Percentiles rank a stretch among this genome's conserved stretches.
Evolutionary conservation across 2,888 invertebrate genomes (phyloP).

Genomic region (Ormyrus rosae): DNA sequence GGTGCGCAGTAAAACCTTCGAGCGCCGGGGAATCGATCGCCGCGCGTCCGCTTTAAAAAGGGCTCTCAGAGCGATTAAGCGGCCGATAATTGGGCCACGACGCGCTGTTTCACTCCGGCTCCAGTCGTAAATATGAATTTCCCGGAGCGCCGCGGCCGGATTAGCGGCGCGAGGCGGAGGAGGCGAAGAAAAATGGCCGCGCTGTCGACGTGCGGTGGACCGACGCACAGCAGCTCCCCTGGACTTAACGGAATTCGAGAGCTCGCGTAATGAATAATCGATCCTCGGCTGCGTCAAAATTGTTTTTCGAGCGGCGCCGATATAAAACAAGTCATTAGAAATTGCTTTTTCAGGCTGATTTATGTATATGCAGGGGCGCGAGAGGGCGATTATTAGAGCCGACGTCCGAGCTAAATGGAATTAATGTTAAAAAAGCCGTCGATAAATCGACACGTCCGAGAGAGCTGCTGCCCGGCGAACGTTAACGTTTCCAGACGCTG

Average conservation of each 20-base stretch:
- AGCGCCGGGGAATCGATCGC: too few species aligned
- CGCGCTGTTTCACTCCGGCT: not conserved
- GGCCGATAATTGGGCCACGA: not conserved
- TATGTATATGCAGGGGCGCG: not conserved
- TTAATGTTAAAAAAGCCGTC: too few species aligned
- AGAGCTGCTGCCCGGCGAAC: too few species aligned
- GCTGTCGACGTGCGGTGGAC: conserved; percentile 20
- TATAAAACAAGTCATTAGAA: conserved; percentile 43
- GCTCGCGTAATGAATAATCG: conserved; percentile 41
- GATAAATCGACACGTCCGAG: too few species aligned
- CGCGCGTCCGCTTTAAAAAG: not conserved
- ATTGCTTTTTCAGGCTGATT: conserved; percentile 34
- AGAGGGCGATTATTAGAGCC: conserved; percentile 3
- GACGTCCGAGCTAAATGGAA: too few species aligned
- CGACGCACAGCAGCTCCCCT: not conserved
- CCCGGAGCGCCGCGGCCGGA: not conserved
- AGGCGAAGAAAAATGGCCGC: conserved; percentile 23
- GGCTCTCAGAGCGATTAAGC: not conserved
- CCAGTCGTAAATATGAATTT: conserved; percentile 26
- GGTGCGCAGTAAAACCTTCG: conserved; percentile 6
- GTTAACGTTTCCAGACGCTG: too few species aligned
- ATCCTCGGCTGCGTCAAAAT: conserved; percentile 26
- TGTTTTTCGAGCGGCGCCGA: conserved; percentile 27
- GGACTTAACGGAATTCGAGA: not conserved
- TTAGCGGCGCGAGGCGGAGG: not conserved